Evolutionary conservation across 2,888 invertebrate genomes (phyloP), one percentile per base, ranked within the genome.

Genomic region (Psylliodes chrysocephalus): DNA sequence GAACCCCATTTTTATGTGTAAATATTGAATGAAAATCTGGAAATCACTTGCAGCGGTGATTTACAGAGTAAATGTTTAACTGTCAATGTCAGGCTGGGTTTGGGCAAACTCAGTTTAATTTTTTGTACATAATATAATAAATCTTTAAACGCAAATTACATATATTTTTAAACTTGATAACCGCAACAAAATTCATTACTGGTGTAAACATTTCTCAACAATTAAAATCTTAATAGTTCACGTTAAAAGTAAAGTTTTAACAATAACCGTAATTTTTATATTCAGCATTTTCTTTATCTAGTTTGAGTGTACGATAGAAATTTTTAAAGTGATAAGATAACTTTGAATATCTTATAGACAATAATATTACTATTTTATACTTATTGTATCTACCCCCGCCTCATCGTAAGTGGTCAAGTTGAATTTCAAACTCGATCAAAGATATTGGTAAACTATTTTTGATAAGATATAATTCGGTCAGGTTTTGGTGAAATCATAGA

Each of bases 381-480:
- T 42, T 42, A 15, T 40, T 22, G 18, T 28, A 25, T 25, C 53
- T 54, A 28, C 25, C 10, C 5, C n/a, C 40, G 42, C 14, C 42
- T 54, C 40, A 22, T 40, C 7, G 38, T 33, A 38, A 18, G n/a
- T 14, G 25, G 42, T 42, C 40, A 28, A 38, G 12, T 19, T 52
- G 8, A 2, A 38, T 19, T 40, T 53, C 10, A 5, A 14, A 42
- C 12, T 40, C 12, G 28, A 25, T 42, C 54, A 42, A n/a, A 42
- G 22, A 42, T 40, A 54, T 33, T 44, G 55, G 44, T 40, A 18
- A 38, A 30, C 55, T 55, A 55, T 55, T 55, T 55, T 55, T 55
- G 55, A 55, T 55, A 55, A 55, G 2, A 10, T 42, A 18, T 18
- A 42, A 18, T 18, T 4, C 12, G 18, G 18, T 10, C 7, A 15